Conservation (phyloP, 2,113 vertebrate genomes). For the crab-eating macaque (Macaca fascicularis) region T2T-MFA8v1.1 NC_088395.1:84150501-84151000, state of each 20-base stretch:
- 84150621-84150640: background rate
- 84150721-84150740: background rate
- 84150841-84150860: background rate
- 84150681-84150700: conserved; percentile 11
- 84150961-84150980: background rate
- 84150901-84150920: background rate
- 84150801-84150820: background rate
- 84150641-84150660: background rate
- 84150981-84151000: conserved; percentile 25
- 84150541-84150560: background rate
- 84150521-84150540: background rate
- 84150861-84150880: background rate
- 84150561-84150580: background rate
- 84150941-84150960: background rate
- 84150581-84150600: conserved; percentile 5
- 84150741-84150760: background rate
- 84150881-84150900: background rate
- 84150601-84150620: background rate
- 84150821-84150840: background rate
- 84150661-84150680: conserved; percentile 5
- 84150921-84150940: background rate
- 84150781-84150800: background rate
- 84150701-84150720: background rate
- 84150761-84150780: background rate
- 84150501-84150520: background rate